Conservation (phyloP, 37 sponge, comb jelly and placozoan species). For the Eunapius fragilis region DNA sequence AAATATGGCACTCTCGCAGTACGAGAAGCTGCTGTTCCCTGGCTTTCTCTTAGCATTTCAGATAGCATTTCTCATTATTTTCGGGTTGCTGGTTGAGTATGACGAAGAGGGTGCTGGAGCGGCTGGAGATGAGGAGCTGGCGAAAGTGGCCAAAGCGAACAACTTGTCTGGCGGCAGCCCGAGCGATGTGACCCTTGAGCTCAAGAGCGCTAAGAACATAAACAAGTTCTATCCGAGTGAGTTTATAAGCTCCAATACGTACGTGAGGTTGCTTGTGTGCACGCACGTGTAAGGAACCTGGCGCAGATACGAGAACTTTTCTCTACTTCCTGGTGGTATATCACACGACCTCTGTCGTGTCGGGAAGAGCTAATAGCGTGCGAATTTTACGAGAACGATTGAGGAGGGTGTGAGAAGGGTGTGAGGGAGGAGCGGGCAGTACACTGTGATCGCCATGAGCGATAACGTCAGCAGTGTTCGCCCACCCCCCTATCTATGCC, state of each 20-base stretch:
- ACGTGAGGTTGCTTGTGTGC: too few species aligned
- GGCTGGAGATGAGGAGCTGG: not conserved
- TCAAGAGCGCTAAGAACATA: not conserved
- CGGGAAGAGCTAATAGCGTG: not conserved
- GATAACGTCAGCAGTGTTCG: too few species aligned
- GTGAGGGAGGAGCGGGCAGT: not conserved
- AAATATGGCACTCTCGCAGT: not conserved
- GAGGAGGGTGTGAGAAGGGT: not conserved
- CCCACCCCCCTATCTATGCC: too few species aligned
- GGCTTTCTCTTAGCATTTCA: slow-evolving; percentile 55
- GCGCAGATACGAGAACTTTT: too few species aligned
- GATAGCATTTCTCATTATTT: slow-evolving; percentile 70
- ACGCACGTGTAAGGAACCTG: too few species aligned
- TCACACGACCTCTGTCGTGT: too few species aligned
- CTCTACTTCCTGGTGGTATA: too few species aligned
- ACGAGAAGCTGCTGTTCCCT: slow-evolving; percentile 62
- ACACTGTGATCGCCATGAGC: too few species aligned
- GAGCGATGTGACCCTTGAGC: not conserved
- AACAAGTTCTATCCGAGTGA: slow-evolving; percentile 34
- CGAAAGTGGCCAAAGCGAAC: not conserved
- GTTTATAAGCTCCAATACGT: not conserved
- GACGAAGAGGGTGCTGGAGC: slow-evolving; percentile 36
- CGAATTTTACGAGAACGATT: too few species aligned
- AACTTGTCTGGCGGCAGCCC: not conserved
- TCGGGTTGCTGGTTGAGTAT: slow-evolving; percentile 78